phyloP scores from a whole-genome alignment of 1,140 invertebrate genomes.

The Dendroctonus ponderosae region DNA sequence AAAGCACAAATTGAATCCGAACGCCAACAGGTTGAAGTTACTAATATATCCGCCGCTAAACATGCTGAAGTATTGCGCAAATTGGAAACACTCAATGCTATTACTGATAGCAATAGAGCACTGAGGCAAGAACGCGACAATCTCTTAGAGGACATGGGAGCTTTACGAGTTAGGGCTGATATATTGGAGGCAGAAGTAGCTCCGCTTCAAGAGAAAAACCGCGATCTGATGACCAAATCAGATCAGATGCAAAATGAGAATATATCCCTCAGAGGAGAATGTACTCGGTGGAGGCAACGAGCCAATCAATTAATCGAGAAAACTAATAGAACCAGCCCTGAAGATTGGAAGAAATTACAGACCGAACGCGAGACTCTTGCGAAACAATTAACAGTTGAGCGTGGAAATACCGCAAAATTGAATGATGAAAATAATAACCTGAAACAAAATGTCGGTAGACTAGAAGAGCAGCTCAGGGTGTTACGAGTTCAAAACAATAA shows the following conservation, averaged over 20 bases:
- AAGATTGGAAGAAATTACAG: conserved; percentile 87
- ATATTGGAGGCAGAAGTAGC: conserved; percentile 71
- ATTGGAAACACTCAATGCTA: conserved; percentile 84
- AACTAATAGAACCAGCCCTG: conserved; percentile 85
- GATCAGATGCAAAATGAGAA: conserved; percentile 68
- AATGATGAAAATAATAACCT: conserved; percentile 62
- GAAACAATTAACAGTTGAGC: conserved; percentile 72
- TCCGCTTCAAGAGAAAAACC: conserved; percentile 73
- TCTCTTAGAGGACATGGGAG: conserved; percentile 66
- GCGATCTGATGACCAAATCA: conserved; percentile 66
- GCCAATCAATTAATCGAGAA: conserved; percentile 87
- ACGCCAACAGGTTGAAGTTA: conserved; percentile 66
- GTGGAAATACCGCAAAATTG: conserved; percentile 65
- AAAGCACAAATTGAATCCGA: conserved; percentile 63
- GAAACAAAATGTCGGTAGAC: conserved; percentile 67
- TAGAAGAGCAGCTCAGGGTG: conserved; percentile 70
- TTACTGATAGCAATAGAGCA: conserved; percentile 88
- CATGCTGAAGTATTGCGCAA: conserved; percentile 87
- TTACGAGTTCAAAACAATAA: conserved; percentile 58
- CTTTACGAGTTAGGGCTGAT: conserved; percentile 60
- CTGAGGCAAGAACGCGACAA: conserved; percentile 82
- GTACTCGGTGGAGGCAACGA: conserved; percentile 72
- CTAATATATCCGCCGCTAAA: conserved; percentile 68
- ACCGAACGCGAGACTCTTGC: conserved; percentile 75
- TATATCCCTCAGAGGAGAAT: conserved; percentile 67